Conservation (phyloP, 2,797 vertebrate species). For the Argya squamiceps region DNA sequence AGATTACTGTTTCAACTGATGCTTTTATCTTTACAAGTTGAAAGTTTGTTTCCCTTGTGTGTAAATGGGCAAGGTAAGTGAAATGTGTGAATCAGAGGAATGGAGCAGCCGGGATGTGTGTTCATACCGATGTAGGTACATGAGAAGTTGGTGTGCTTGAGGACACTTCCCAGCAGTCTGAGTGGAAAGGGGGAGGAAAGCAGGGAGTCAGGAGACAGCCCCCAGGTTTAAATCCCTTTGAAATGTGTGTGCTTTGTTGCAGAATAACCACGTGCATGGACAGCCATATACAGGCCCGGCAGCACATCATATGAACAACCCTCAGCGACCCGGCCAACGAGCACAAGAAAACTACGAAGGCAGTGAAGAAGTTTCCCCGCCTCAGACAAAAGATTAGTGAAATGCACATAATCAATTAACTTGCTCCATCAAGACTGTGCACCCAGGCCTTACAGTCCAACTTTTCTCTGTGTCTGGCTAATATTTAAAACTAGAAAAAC, state of each 20-base stretch:
- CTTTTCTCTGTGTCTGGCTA: slow-evolving; percentile 85
- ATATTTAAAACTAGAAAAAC: slow-evolving; percentile 88
- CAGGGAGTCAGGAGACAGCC: not conserved
- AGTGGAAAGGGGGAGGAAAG: not conserved
- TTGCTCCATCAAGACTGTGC: slow-evolving; percentile 89
- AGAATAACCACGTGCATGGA: slow-evolving; percentile 99
- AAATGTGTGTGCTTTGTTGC: slow-evolving; percentile 64
- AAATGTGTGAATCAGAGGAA: not conserved
- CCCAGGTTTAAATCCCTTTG: not conserved
- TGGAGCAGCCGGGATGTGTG: not conserved
- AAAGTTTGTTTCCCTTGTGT: not conserved
- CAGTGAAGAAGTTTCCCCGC: slow-evolving; percentile 91
- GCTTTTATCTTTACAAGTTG: not conserved
- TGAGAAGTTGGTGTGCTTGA: not conserved
- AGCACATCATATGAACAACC: slow-evolving; percentile 99
- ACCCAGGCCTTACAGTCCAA: slow-evolving; percentile 90
- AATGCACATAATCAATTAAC: slow-evolving; percentile 80
- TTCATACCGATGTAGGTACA: rapidly evolving
- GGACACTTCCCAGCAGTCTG: not conserved
- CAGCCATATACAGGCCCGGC: slow-evolving; percentile 98
- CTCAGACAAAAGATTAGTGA: slow-evolving; percentile 95
- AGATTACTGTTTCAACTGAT: not conserved
- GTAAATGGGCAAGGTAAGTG: not conserved
- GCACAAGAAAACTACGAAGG: slow-evolving; percentile 99
- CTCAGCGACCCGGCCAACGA: slow-evolving; percentile 93